phyloP scores from a whole-genome alignment of 2,113 vertebrate species.

The Pyrgilauda ruficollis region DNA sequence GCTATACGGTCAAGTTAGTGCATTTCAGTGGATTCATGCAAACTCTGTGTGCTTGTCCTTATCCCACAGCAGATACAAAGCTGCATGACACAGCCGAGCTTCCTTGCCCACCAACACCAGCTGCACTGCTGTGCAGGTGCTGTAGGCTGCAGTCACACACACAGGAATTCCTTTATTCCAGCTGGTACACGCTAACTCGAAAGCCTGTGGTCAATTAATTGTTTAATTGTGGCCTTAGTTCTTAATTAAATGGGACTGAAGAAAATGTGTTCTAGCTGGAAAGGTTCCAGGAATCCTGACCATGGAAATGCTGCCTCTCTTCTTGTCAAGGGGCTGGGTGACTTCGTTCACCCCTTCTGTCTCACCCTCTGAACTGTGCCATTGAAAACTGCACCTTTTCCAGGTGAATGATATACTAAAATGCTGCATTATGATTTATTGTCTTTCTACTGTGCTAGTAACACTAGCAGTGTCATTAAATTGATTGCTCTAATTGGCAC shows the following conservation, averaged over 20 bases:
- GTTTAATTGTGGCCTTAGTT: background rate
- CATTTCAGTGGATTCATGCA: background rate
- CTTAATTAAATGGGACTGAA: background rate
- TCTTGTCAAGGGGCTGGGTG: background rate
- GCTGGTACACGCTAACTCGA: background rate
- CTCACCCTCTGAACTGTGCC: background rate
- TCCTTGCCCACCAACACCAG: background rate
- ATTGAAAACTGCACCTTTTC: background rate
- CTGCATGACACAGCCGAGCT: background rate
- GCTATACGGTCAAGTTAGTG: background rate
- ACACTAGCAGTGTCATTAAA: background rate
- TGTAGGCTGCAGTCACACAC: background rate
- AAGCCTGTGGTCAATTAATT: background rate
- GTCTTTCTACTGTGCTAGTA: background rate
- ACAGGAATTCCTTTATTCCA: background rate
- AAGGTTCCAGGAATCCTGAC: background rate
- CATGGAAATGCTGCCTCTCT: background rate
- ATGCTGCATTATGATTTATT: background rate
- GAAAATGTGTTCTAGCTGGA: background rate
- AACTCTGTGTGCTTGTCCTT: background rate
- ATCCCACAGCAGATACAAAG: background rate
- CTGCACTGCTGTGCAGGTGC: background rate
- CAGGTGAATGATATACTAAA: background rate
- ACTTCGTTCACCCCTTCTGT: background rate
- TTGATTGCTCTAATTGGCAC: background rate